phyloP scores from a whole-genome alignment of 2,888 invertebrate genomes.

The Caenorhabditis sp. region DNA sequence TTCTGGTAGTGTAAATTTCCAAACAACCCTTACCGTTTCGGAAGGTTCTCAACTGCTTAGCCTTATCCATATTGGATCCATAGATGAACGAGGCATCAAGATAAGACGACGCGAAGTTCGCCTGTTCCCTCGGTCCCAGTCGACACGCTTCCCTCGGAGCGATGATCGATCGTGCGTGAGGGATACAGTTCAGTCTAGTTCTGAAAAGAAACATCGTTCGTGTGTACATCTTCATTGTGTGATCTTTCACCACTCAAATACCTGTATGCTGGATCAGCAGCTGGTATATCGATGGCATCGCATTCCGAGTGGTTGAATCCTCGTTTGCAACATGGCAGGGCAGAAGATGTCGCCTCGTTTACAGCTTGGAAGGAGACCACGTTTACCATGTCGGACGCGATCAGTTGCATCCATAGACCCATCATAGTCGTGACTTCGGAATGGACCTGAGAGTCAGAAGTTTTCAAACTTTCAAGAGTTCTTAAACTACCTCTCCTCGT shows the following conservation, averaged over 20 bases:
- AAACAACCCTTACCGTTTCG: constrained; percentile 86
- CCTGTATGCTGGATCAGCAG: constrained; percentile 79
- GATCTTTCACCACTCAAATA: constrained; percentile 46
- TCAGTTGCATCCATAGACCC: constrained; percentile 80
- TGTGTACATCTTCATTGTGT: constrained; percentile 9
- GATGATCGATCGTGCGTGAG: constrained; percentile 78
- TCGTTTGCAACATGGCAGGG: constrained; percentile 80
- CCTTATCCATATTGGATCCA: constrained; percentile 92
- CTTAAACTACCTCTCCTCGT: constrained; percentile 54
- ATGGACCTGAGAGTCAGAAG: constrained; percentile 84
- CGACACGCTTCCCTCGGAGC: constrained; percentile 77
- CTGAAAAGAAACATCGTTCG: constrained; percentile 54
- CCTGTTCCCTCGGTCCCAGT: constrained; percentile 88
- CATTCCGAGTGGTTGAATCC: constrained; percentile 81
- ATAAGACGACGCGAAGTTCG: constrained; percentile 94
- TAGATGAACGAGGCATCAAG: constrained; percentile 90
- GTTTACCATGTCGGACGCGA: constrained; percentile 85
- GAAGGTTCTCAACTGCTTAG: constrained; percentile 89
- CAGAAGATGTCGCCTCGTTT: constrained; percentile 53
- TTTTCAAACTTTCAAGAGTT: background rate
- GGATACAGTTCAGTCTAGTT: constrained; percentile 76
- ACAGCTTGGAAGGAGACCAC: constrained; percentile 84
- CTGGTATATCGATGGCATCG: constrained; percentile 78
- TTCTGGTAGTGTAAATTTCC: too few species aligned
- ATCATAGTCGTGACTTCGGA: constrained; percentile 87